Base-by-base conservation (phyloP, 2,797 vertebrate species). In the Chelidonichthys spinosus region DNA sequence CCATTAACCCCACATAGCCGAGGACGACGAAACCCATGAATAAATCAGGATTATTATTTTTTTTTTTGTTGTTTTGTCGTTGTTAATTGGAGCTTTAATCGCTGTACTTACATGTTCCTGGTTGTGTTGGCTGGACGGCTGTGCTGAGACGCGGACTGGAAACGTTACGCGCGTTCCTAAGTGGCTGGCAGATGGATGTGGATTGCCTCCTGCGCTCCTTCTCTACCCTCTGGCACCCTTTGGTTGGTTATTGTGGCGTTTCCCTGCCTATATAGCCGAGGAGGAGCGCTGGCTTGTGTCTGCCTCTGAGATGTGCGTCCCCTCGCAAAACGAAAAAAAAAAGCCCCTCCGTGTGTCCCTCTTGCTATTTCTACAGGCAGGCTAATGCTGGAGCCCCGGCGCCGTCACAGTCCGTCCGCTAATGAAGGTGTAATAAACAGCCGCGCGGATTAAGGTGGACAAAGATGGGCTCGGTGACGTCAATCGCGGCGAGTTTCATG, bases 391-490 rank as follows among this genome's bases (percentile, higher is more conserved):
- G 84, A 80, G 86, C 86, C 87, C 25, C 44, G 82, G 82, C 76
- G 79, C 77, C 83, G 87, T 78, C 82, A 42, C 83, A 62, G 92
- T 89, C 89, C 78, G 85, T 75, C 78, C 86, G 7, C 89, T 91
- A 89, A 92, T 90, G 90, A 89, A 93, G 91, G 89, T 70, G 92
- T 85, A 88, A 91, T 90, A 94, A 93, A 90, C 92, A 87, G 92
- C 85, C 88, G 92, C 88, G 87, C 78, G 94, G 94, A 93, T 94
- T 94, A 94, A 61, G 88, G 72, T 74, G 92, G 90, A 94, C 93
- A 92, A 93, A 94, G 90, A 94, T 91, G 93, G 25, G 92, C 93
- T 92, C 80, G 84, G 76, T 96, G 95, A 96, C 95, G 95, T 96
- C 95, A 96, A 87, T 90, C 75, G 89, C 69, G 87, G 82, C 83